Conservation (phyloP, 2,113 vertebrate species). For the Clarias batrachus region DNA sequence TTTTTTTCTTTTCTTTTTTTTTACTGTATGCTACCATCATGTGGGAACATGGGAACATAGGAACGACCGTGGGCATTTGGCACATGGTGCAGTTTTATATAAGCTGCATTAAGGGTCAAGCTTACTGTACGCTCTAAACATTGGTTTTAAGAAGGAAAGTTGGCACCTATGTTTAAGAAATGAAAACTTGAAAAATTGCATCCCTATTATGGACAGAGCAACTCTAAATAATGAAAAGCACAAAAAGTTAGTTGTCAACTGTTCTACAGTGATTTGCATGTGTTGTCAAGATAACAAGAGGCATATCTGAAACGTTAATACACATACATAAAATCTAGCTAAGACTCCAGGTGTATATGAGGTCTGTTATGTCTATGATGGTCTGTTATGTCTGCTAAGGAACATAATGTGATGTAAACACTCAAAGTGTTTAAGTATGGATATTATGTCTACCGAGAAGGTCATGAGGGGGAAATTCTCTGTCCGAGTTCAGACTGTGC, state of each 20-base stretch:
- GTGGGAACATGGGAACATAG: no score
- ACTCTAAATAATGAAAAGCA: background rate
- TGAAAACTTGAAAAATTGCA: background rate
- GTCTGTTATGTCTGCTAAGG: background rate
- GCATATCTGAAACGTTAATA: background rate
- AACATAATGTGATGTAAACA: slow-evolving; percentile 11
- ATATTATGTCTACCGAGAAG: slow-evolving; percentile 6
- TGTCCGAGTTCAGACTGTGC: background rate
- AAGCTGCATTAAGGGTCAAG: background rate
- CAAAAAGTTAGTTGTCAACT: background rate
- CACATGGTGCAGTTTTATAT: background rate
- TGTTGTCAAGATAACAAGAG: background rate
- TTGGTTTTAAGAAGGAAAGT: background rate
- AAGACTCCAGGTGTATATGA: background rate
- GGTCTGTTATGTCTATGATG: slow-evolving; percentile 1
- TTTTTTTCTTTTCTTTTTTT: no score
- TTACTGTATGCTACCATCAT: no score
- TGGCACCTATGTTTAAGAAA: background rate
- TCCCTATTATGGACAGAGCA: background rate
- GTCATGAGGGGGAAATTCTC: background rate
- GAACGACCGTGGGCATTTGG: no score
- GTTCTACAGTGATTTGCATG: background rate
- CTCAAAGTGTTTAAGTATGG: background rate
- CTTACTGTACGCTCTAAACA: background rate
- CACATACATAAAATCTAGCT: background rate